Evolutionary conservation across 1,140 invertebrate genomes (phyloP), one percentile per base, ranked within the genome.

Genomic region (Daktulosphaira vitifoliae): DNA sequence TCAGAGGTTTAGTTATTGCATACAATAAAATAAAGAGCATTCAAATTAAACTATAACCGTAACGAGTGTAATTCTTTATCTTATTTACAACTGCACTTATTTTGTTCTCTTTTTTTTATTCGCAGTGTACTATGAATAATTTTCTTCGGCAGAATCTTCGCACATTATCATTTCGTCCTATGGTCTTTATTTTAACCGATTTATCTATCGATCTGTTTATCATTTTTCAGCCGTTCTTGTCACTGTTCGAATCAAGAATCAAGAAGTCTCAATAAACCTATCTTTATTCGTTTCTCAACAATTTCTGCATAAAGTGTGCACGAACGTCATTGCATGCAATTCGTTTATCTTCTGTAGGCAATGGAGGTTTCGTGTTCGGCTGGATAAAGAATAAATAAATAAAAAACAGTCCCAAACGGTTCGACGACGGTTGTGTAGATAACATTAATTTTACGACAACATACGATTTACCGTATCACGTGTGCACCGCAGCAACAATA

Each of bases 11-110:
- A 39, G 29, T 38, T 62, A 46, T 62, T 11, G 11, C 42, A 39
- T 25, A 6, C n/a, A 62, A 42, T 8, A 44, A n/a, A 56, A 33
- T 6, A 44, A 62, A 25, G 29, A 48, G 25, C 26, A 62, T 62
- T 38, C 42, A 62, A 62, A 62, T 62, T 62, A 62, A 62, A 62
- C 56, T 48, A 39, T 33, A 42, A 62, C 56, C 56, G 23, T 46
- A 62, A 62, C 56, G 56, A 48, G 44, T 62, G 42, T 62, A 62
- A 62, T 62, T 62, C 56, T 62, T 48, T 48, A n/a, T 62, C 56
- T 62, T 62, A 62, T 62, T 62, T 62, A 62, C 25, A 62, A 62
- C 56, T 33, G 4, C 23, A 29, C 39, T 7, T 16, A 5, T 33
- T 11, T 33, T 11, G 29, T 33, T 33, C 29, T 6, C 29, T 33